phyloP scores from a whole-genome alignment of 1,140 invertebrate genomes.

The Apis florea region DNA sequence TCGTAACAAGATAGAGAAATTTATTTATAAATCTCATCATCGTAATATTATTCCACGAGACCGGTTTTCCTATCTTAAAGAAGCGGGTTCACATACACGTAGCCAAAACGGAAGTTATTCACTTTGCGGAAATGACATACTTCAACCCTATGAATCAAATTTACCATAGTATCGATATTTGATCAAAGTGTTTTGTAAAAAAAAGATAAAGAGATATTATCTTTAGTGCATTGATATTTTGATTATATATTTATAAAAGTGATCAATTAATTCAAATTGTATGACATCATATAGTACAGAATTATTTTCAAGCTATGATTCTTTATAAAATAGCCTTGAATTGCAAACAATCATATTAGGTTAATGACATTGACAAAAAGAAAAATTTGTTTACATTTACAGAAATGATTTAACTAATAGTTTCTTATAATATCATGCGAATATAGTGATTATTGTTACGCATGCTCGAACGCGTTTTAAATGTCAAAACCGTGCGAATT shows the following conservation, averaged over 20 bases:
- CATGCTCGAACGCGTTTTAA: conserved; percentile 43
- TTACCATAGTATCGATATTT: not conserved
- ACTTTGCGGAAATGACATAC: conserved; percentile 28
- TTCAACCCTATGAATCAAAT: not conserved
- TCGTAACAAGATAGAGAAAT: conserved; percentile 73
- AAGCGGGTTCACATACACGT: conserved; percentile 22
- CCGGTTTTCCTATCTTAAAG: conserved; percentile 16
- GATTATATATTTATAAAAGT: not conserved
- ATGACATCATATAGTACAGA: not conserved
- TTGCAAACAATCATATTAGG: not conserved
- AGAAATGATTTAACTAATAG: too few relatives aligned
- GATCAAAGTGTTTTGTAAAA: too few relatives aligned
- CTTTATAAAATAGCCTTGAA: not conserved
- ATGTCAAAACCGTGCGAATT: conserved; percentile 40
- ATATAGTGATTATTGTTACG: conserved; percentile 13
- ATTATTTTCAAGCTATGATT: too few relatives aligned
- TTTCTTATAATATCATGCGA: not conserved
- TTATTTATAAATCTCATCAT: conserved; percentile 70
- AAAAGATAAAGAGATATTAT: not conserved
- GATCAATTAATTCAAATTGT: not conserved
- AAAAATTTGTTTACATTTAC: conserved; percentile 1
- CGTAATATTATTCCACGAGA: conserved; percentile 28
- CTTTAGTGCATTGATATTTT: not conserved
- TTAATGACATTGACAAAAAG: conserved; percentile 24
- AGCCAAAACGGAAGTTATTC: conserved; percentile 30